Base-by-base conservation (phyloP, 2,113 vertebrate genomes). In the Elaphurus davidianus region DNA sequence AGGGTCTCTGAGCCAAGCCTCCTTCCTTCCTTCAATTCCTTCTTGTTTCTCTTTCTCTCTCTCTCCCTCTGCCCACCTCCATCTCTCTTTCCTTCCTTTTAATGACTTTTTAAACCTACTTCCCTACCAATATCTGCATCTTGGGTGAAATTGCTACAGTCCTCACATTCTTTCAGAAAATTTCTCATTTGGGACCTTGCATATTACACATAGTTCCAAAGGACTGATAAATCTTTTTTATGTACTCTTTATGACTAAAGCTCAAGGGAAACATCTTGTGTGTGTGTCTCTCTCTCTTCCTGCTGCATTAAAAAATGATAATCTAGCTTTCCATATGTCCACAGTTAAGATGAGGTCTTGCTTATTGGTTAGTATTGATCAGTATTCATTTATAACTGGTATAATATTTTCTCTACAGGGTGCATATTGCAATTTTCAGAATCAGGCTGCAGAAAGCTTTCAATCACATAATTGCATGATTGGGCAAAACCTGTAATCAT, bases 231-330 rank as follows among this genome's bases (percentile, higher is more conserved):
- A 57, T 55, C 86, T 62, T 83, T 94, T 97, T 93, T 67, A 91
- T 50, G 33, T 83, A 55, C 43, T 83, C 76, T 97, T 96, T 91
- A 94, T 91, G 91, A 81, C 74, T 59, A 81, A 91, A 90, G 33
- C 94, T 76, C 92, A 78, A 74, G 17, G 78, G 91, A 47, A 97
- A 64, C 47, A 87, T 76, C 71, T 81, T 89, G 8, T 59, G 23
- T 89, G 64, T 97, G 45, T 95, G 86, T 95, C 88, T 93, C 21
- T 83, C 95, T 94, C 40, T 87, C 57, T 89, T 62, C 62, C 62
- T 33, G 45, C 87, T 89, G 54, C 71, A 47, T 97, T 93, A 87
- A 95, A 97, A 98, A 89, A 94, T 81, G 12, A 94, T 89, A 64
- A 93, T 87, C 71, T 57, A 81, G 40, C 71, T 89, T 67, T 89